A percentile compares a stretch with the other conserved stretches of the same genome.
Conservation (phyloP, 2,888 invertebrate species). For the Rhorus exstirpatorius region DNA sequence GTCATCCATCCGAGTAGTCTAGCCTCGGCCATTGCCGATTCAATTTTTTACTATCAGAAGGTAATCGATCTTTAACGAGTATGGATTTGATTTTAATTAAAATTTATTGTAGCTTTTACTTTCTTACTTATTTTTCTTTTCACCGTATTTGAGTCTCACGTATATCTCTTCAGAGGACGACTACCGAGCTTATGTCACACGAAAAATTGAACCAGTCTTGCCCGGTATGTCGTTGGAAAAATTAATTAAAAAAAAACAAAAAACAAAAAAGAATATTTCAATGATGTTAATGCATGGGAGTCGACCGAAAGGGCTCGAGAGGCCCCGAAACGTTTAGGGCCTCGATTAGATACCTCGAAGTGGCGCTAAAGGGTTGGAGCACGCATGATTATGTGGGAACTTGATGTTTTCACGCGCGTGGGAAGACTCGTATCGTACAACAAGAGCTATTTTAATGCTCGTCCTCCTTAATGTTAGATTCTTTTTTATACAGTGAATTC, state of each 20-base stretch:
- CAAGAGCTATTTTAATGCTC: background rate
- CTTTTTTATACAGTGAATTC: background rate
- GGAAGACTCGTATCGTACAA: constrained; percentile 36
- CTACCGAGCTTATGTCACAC: constrained; percentile 58
- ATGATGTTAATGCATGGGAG: constrained; percentile 18
- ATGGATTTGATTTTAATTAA: too few species aligned
- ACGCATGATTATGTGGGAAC: constrained; percentile 51
- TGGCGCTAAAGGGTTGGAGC: constrained; percentile 59
- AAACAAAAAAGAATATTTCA: constrained; percentile 32
- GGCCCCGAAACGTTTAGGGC: constrained; percentile 71
- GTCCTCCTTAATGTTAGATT: background rate
- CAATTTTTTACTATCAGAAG: too few species aligned
- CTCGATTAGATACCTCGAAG: constrained; percentile 60
- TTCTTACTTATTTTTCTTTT: constrained; percentile 53
- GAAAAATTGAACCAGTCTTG: constrained; percentile 14
- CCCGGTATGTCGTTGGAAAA: constrained; percentile 8
- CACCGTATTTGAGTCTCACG: constrained; percentile 46
- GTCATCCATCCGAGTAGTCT: too few species aligned
- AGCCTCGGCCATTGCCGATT: too few species aligned
- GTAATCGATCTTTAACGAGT: too few species aligned
- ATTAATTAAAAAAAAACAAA: constrained; percentile 4
- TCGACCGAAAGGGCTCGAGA: constrained; percentile 74
- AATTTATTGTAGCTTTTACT: too few species aligned
- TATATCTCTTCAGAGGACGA: constrained; percentile 60
- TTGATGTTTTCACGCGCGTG: constrained; percentile 47